Evolutionary conservation across 2,888 invertebrate genomes (phyloP).

Genomic region (Gryllus longicercus): DNA sequence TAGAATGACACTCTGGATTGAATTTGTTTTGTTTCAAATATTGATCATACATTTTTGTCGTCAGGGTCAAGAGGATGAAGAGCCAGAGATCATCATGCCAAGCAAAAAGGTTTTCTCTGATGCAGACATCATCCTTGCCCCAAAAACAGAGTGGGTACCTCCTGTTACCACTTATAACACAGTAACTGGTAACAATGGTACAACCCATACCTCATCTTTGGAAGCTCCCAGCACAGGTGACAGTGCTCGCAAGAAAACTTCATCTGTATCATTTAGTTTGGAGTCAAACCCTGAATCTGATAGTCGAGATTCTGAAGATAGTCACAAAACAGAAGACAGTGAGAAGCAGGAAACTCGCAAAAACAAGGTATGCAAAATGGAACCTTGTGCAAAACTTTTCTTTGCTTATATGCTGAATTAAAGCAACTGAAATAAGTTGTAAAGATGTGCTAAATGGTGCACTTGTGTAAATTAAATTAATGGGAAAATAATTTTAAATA

Average conservation of each 20-base stretch:
- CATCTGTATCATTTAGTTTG: constrained; percentile 69
- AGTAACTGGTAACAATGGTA: background rate
- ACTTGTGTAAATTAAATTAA: too few species aligned
- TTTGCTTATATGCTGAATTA: too few species aligned
- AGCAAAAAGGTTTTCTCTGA: constrained; percentile 54
- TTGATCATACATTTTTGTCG: background rate
- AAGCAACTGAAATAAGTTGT: too few species aligned
- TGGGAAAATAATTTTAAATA: too few species aligned
- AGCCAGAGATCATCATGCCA: constrained; percentile 3
- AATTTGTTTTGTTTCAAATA: too few species aligned
- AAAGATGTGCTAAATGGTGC: too few species aligned
- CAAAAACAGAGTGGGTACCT: constrained; percentile 72
- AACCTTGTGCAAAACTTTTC: too few species aligned
- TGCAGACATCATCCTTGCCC: constrained; percentile 81
- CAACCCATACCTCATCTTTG: constrained; percentile 45
- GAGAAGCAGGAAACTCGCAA: constrained; percentile 60
- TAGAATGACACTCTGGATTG: too few species aligned
- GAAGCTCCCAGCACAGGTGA: constrained; percentile 42
- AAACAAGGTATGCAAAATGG: constrained; percentile 59
- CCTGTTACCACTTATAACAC: constrained; percentile 65
- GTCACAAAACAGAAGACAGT: constrained; percentile 48
- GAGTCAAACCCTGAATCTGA: constrained; percentile 48
- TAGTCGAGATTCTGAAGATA: constrained; percentile 48
- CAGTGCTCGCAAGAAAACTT: constrained; percentile 64
- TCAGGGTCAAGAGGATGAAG: constrained; percentile 20